Percentiles rank a stretch among this genome's conserved stretches.
phyloP scores from a whole-genome alignment of 2,797 vertebrate genomes.

The Acanthornis magna region DNA sequence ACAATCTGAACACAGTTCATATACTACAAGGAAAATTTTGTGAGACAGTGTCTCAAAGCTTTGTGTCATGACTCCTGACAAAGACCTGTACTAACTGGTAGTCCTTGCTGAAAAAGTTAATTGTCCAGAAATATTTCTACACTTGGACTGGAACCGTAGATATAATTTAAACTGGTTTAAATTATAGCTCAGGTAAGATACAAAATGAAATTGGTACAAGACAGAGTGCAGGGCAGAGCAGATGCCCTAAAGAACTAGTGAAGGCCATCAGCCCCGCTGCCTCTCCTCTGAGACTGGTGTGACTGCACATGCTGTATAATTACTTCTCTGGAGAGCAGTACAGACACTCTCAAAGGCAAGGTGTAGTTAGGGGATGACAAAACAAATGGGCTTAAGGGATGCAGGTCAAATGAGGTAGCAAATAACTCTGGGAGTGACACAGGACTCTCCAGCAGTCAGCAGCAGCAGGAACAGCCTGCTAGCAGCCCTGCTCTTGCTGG shows the following conservation, averaged over 20 bases:
- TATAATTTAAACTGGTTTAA: background rate
- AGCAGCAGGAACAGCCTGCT: background rate
- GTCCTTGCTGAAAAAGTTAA: background rate
- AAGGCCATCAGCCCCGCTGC: background rate
- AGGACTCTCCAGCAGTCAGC: background rate
- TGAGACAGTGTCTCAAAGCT: background rate
- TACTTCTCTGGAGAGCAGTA: conserved; percentile 13
- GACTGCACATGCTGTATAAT: background rate
- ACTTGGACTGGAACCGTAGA: background rate
- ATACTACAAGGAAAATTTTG: background rate
- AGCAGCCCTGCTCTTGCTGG: background rate
- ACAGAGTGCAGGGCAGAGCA: background rate
- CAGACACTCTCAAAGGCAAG: background rate
- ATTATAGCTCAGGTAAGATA: background rate
- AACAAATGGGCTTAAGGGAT: conserved; percentile 32
- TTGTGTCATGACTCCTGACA: background rate
- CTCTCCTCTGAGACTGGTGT: background rate
- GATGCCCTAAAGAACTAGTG: background rate
- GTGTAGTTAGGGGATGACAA: conserved; percentile 6
- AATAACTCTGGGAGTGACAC: background rate
- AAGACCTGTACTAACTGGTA: background rate
- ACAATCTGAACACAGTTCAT: background rate
- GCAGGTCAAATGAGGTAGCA: conserved; percentile 24
- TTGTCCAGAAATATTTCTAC: background rate
- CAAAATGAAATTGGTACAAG: background rate